These are phyloP conservation scores for Amazona vittata DNA, from an alignment of 2,113 vertebrate species.

Conservation along the genomic window DNA sequence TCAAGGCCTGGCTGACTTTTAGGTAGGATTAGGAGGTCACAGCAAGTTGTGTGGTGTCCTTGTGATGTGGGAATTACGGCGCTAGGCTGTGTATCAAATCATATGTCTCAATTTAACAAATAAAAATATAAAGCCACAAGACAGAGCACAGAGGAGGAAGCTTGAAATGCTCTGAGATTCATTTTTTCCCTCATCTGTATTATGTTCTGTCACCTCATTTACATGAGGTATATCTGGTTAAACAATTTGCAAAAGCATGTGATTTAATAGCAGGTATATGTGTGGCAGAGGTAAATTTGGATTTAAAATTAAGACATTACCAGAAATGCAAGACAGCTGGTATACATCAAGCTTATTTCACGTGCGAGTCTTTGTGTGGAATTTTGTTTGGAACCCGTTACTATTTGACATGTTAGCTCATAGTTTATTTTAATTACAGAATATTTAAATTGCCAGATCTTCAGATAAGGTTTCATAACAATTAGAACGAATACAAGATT, in stretches of 20 bases:
- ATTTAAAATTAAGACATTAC: not conserved
- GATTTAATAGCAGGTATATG: conserved; percentile 15
- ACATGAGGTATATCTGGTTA: conserved; percentile 32
- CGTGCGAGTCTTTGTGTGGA: not conserved
- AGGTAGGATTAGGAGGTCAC: not conserved
- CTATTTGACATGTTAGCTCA: conserved; percentile 23
- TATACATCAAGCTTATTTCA: conserved; percentile 11
- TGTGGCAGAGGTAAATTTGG: not conserved
- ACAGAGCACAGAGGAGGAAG: not conserved
- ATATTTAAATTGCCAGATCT: conserved; percentile 12
- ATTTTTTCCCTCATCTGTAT: not conserved
- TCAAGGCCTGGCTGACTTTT: not conserved
- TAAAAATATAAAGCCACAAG: not conserved
- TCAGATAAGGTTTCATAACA: not conserved
- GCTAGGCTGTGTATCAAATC: not conserved
- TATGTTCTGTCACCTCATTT: conserved; percentile 46
- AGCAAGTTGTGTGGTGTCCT: conserved; percentile 4
- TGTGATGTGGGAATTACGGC: not conserved
- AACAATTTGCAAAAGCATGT: not conserved
- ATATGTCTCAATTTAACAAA: not conserved
- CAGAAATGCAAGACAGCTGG: not conserved
- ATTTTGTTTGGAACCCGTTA: conserved; percentile 13
- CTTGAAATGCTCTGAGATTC: not conserved
- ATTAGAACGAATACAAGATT: not conserved
- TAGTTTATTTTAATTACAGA: conserved; percentile 42